These are phyloP conservation scores for Galago senegalensis DNA, from an alignment of 2,797 vertebrate genomes.

Conservation along the genomic window DNA sequence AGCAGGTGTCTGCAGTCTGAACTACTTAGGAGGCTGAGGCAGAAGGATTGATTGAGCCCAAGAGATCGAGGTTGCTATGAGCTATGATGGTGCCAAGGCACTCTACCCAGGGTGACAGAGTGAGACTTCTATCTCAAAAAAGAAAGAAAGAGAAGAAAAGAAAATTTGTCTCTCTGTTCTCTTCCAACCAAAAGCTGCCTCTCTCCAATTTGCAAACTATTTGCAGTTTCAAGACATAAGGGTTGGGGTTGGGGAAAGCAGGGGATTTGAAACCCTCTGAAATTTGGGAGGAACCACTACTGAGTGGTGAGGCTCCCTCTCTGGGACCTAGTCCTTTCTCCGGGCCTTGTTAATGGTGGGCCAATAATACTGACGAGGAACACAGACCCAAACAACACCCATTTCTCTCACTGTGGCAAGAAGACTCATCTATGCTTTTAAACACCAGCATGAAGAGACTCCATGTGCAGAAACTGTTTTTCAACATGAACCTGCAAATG, in stretches of 20 bases:
- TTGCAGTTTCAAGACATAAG: not conserved
- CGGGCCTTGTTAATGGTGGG: not conserved
- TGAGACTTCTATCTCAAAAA: not conserved
- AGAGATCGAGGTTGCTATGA: not conserved
- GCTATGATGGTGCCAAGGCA: not conserved
- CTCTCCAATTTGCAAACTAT: not conserved
- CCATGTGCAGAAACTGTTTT: not conserved
- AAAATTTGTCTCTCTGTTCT: not conserved
- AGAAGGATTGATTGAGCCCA: not conserved
- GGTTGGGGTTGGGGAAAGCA: fast-evolving
- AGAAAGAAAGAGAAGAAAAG: not conserved
- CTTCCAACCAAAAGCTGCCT: not conserved
- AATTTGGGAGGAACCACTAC: not conserved
- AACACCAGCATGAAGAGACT: not conserved
- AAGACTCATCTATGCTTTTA: not conserved
- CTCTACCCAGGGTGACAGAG: not conserved
- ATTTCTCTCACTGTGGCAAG: not conserved
- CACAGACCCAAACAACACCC: not conserved
- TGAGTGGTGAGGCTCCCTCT: not conserved
- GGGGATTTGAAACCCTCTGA: not conserved
- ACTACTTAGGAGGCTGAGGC: not conserved
- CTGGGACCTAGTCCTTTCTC: not conserved
- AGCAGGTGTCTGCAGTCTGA: not conserved
- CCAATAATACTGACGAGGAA: not conserved
- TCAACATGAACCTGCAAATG: not conserved